Evolutionary conservation across 2,113 vertebrate genomes (phyloP), one percentile per base, ranked within the genome.

Genomic region (Protobothrops flavoviridis): DNA sequence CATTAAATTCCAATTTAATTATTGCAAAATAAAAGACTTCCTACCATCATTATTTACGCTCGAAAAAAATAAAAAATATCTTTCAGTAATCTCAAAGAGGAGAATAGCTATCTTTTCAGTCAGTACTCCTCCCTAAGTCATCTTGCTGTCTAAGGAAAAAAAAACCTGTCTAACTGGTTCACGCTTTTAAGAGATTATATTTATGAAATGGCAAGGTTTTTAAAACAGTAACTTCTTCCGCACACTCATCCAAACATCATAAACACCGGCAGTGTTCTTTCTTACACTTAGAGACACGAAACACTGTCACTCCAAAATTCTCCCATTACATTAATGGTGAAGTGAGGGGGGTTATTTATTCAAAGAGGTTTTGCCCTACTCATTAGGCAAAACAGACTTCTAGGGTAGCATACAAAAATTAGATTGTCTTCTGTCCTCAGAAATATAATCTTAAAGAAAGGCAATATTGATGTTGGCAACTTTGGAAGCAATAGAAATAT

Each of bases 181-280:
- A 85, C 12, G 48, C 55, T 86, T 90, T 43, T 56, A 94, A 90
- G 86, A 39, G 0, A 2, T 85, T 24, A 94, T 94, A 94, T 92
- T 94, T 94, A 87, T 53, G 43, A 57, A 87, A 87, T 55, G 52
- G 92, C 24, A 87, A 23, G 59, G 23, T 0, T 87, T 91, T 94
- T 86, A 29, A 57, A 15, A 43, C 21, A 57, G 17, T 64, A 15
- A 10, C 7, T 23, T 91, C 12, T 48, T 90, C 33, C 21, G 57
- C 43, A 15, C 92, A n/a, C 21, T 93, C 0, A 0, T 59, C 43
- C 33, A 88, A 43, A 24, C n/a, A 43, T 55, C 10, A 11, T 85
- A 24, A 74, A 0, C 0, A 88, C 48, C 3, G 10, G 9, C 2
- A 53, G 91, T 26, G 33, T 12, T 85, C 85, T 57, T 52, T 85